Base-by-base conservation (phyloP, 2,113 vertebrate genomes). In the Saccopteryx bilineata region DNA sequence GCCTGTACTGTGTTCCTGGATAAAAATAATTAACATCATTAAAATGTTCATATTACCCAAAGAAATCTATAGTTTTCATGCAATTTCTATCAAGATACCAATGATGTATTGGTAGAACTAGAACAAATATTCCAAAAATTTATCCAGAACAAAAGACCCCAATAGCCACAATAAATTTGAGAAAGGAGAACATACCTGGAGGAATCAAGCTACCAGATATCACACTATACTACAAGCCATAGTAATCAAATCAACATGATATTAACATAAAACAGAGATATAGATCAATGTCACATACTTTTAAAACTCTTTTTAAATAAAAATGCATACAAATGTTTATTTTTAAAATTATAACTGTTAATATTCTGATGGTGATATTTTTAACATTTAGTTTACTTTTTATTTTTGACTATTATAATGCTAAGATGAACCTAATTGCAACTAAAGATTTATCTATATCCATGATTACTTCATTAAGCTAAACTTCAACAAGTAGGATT, bases 341-440 rank as follows among this genome's bases (percentile, higher is more conserved):
- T 68, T 76, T 91, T 26, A 26, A 87, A 91, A 78, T 72, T 56
- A 4, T 79, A 65, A 12, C 13, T 81, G n/a, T 72, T 75, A 88
- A 50, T 93, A 12, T 56, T 90, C 8, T 91, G 33, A 56, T 61
- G 23, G 19, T 72, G 33, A 1, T 31, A 85, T 60, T 93, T 93
- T 26, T 31, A 95, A 48, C 18, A 89, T 92, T 89, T 79, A 63
- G 0, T 90, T 81, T 87, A 76, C 17, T 88, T 92, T 31, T 89
- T 58, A 76, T 48, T 84, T 94, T 95, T 96, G 86, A 4, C 19
- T 93, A 4, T 82, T 78, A 80, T 31, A 65, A 72, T 87, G 14
- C 12, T 71, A 79, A 83, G 26, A 92, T 28, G 54, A 83, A 39
- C 11, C 52, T 93, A 52, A 66, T 46, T 69, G 0, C 90, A 90